Base-by-base conservation (phyloP, 2,797 vertebrate species). In the Liparis tanakae region DNA sequence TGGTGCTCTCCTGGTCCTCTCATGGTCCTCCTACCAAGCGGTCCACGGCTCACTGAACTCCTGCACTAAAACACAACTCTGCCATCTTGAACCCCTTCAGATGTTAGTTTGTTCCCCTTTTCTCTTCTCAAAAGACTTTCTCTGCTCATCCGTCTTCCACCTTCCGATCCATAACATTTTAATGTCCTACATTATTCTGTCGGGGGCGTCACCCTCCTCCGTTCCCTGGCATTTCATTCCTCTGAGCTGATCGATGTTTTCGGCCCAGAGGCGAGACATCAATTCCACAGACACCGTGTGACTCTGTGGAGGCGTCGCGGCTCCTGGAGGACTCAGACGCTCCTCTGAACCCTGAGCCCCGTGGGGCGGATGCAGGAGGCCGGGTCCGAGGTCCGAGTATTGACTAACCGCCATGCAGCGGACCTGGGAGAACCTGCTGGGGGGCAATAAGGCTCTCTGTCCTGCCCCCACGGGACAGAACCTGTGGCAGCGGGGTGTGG, bases 201-300 rank as follows among this genome's bases (percentile, higher is more conserved):
- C 46, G 65, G 70, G 14, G 58, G 6, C 70, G 57, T 65, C 66
- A 78, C 36, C 37, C 22, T 15, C 6, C 36, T 22, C 43, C 72
- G 63, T 70, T 68, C 14, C n/a, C 51, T 39, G 67, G 41, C 41
- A 69, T 81, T 83, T 79, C 69, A 76, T 72, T 72, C 58, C 56
- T 76, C 73, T 76, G 70, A 64, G 79, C 62, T 65, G 77, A 83
- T 86, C 84, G 82, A 63, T 81, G 78, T 70, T 88, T 86, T 75
- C 82, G 46, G 80, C 78, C 56, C 64, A 55, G 44, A 22, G 55
- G 63, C 72, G 76, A 78, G 80, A 79, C 80, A 84, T 80, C 74
- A 76, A 60, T 80, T 79, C 33, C 10, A 72, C 51, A 84, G 78
- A 85, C 64, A 76, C 91, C 86, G 84, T 90, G 86, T 74, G 18